These are phyloP conservation scores for Blomia tropicalis DNA, from an alignment of 2,888 invertebrate genomes.

Conservation along the genomic window DNA sequence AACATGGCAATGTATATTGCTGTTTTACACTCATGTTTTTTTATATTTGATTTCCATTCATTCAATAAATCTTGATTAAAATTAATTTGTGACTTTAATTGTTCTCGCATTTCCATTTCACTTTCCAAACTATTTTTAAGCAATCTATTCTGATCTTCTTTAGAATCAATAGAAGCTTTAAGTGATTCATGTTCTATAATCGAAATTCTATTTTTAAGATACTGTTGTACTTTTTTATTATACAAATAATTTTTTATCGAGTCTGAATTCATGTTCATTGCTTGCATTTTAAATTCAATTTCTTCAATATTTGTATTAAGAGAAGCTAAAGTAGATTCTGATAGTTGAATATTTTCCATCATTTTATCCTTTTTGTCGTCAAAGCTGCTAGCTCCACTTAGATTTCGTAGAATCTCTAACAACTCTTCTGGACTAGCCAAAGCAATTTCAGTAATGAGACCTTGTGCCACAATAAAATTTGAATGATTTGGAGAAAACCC, in stretches of 20 bases:
- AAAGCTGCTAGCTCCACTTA: not conserved
- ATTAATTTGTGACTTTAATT: too few species aligned
- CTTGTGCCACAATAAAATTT: not conserved
- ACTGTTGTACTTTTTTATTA: not conserved
- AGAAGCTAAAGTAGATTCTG: too few species aligned
- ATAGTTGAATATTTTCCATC: too few species aligned
- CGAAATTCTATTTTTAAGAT: not conserved
- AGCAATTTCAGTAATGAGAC: not conserved
- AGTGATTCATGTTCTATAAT: not conserved
- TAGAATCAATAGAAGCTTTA: too few species aligned
- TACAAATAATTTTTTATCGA: not conserved
- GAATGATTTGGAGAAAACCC: slow-evolving; percentile 8
- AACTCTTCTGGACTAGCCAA: not conserved
- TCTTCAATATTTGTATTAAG: not conserved
- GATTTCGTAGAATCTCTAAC: not conserved
- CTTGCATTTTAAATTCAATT: too few species aligned
- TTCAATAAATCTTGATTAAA: too few species aligned
- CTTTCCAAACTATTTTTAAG: too few species aligned
- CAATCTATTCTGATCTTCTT: too few species aligned
- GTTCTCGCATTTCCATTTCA: too few species aligned
- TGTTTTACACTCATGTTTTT: too few species aligned
- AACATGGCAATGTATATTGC: too few species aligned
- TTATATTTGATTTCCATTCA: too few species aligned
- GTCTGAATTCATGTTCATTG: not conserved
- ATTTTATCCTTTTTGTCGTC: not conserved